Percentiles rank a stretch among this genome's conserved stretches.
phyloP scores from a whole-genome alignment of 2,888 invertebrate species.

The Leptura quadrifasciata region DNA sequence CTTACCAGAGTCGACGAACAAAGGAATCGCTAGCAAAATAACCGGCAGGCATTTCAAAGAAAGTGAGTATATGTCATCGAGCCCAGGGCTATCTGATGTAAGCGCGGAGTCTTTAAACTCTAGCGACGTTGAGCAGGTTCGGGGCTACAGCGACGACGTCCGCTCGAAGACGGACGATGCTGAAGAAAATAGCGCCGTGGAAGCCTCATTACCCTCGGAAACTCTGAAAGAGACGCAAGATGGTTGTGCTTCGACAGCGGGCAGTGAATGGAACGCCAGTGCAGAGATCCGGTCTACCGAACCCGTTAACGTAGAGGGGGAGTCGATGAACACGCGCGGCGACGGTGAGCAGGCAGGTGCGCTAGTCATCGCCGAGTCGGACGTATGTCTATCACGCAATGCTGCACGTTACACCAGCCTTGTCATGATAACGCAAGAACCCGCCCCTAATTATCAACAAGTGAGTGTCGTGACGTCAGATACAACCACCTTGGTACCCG shows the following conservation, averaged over 20 bases:
- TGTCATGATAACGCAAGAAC: constrained; percentile 91
- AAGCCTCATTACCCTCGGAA: constrained; percentile 44
- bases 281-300: constrained; percentile 69
- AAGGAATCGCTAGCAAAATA: constrained; percentile 5
- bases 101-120: constrained; percentile 70
- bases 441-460: constrained; percentile 74
- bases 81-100: constrained; percentile 69
- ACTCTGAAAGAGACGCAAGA: constrained; percentile 40
- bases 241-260: constrained; percentile 40
- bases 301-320: constrained; percentile 67
- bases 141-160: constrained; percentile 37
- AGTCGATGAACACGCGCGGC: constrained; percentile 61
- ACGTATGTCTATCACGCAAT: constrained; percentile 63
- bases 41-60: constrained; percentile 40
- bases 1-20: constrained; percentile 10
- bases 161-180: constrained; percentile 35
- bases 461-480: constrained; percentile 86
- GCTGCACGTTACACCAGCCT: constrained; percentile 88
- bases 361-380: constrained; percentile 69
- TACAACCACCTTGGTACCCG: constrained; percentile 82
- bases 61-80: constrained; percentile 63
- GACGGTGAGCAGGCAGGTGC: constrained; percentile 73
- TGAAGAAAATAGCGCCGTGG: constrained; percentile 45
- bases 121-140: constrained; percentile 65
- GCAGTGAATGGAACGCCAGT: constrained; percentile 65